Evolutionary conservation across 2,888 invertebrate genomes (phyloP).

Genomic region (Sthenelais limicola): DNA sequence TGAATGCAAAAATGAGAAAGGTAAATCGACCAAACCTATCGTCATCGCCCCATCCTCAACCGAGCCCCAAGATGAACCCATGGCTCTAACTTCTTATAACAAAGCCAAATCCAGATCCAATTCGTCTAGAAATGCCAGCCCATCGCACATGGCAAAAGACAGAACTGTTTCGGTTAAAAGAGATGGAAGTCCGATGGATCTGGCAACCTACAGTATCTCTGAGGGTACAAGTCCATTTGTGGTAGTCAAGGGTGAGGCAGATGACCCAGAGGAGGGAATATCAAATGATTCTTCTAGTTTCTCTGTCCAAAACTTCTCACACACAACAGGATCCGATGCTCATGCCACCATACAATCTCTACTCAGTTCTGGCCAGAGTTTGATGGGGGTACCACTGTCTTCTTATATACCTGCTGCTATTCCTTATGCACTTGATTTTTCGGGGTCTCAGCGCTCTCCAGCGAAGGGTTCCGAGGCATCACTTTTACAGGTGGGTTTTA

Average conservation of each 20-base stretch:
- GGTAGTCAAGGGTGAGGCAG: constrained; percentile 27
- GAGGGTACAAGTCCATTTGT: constrained; percentile 23
- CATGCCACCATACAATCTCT: constrained; percentile 28
- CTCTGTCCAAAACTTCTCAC: too few relatives aligned
- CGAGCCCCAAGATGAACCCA: constrained; percentile 24
- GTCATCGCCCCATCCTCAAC: not conserved
- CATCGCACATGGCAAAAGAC: not conserved
- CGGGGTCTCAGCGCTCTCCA: constrained; percentile 4
- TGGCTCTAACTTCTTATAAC: constrained; percentile 17
- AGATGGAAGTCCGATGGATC: not conserved
- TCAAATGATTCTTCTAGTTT: not conserved
- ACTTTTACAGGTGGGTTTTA: constrained; percentile 17
- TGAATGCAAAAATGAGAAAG: not conserved
- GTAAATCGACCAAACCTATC: not conserved
- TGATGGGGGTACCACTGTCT: constrained; percentile 7
- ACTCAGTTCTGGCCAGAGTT: constrained; percentile 21
- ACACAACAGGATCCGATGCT: constrained; percentile 11
- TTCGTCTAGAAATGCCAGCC: constrained; percentile 9
- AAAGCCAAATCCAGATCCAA: not conserved
- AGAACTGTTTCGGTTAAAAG: not conserved
- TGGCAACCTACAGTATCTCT: constrained; percentile 13
- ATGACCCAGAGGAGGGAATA: not conserved
- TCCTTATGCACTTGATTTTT: constrained; percentile 32
- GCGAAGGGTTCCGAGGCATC: constrained; percentile 19
- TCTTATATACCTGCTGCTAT: constrained; percentile 10